Evolutionary conservation across 2,888 invertebrate species (phyloP).

Genomic region (Tromatobia lineatoria): DNA sequence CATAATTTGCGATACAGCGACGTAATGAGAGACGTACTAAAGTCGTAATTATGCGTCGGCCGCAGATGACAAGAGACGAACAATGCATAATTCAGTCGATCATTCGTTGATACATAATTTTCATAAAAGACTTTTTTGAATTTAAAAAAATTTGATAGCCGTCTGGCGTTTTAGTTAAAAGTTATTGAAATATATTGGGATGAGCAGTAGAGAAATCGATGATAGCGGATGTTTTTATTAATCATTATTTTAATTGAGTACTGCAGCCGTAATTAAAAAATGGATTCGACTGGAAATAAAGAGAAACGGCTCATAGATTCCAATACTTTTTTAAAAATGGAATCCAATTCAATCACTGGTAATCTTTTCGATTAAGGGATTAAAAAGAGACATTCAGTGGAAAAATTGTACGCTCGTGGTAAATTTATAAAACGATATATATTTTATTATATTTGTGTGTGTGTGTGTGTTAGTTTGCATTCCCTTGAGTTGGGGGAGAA

Average conservation of each 20-base stretch:
- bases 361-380: conserved; percentile 16
- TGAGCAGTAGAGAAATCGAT: background rate
- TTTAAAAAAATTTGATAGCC: too few relatives aligned
- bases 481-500: too few relatives aligned
- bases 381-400: background rate
- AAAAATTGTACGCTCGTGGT: background rate
- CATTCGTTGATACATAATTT: background rate
- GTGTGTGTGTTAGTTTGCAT: background rate
- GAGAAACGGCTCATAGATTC: background rate
- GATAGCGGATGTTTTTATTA: background rate
- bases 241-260: conserved; percentile 9
- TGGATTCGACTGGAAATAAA: background rate
- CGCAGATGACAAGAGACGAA: background rate
- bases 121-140: background rate
- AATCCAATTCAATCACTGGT: conserved; percentile 13
- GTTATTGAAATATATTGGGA: background rate
- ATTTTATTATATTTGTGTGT: background rate
- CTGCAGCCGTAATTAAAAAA: background rate
- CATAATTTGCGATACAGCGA: conserved; percentile 22
- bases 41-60: conserved; percentile 3
- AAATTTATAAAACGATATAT: background rate
- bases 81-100: conserved; percentile 11
- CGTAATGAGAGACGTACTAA: background rate
- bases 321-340: conserved; percentile 4
- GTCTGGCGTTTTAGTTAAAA: background rate